Evolutionary conservation across 2,888 invertebrate species (phyloP).

Genomic region (Pardosa pseudoannulata): DNA sequence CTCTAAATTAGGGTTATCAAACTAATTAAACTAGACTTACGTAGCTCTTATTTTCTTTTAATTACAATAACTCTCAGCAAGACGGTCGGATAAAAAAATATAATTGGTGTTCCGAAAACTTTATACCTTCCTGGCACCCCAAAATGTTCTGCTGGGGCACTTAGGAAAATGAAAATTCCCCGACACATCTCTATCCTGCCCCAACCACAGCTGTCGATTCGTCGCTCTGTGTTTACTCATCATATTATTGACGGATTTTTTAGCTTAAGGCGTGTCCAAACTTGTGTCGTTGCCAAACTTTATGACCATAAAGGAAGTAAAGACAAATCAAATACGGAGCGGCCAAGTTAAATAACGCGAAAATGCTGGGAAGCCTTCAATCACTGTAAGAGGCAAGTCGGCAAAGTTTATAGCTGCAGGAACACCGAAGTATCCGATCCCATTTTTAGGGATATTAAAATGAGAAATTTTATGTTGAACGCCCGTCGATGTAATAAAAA

Average conservation of each 20-base stretch:
- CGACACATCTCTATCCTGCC: background rate
- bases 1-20: background rate
- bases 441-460: constrained; percentile 51
- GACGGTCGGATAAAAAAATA: background rate
- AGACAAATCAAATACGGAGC: background rate
- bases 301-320: background rate
- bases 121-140: background rate
- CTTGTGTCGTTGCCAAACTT: constrained; percentile 8
- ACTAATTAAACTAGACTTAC: background rate
- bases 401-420: background rate
- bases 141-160: background rate
- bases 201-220: background rate
- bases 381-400: background rate
- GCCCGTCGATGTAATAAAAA: constrained; percentile 30
- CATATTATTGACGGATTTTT: constrained; percentile 41
- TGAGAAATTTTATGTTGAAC: constrained; percentile 48
- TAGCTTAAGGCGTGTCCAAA: constrained; percentile 37
- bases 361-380: background rate
- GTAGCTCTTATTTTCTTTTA: background rate
- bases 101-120: background rate
- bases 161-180: background rate
- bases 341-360: background rate
- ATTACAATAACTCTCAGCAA: background rate
- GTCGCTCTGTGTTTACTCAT: constrained; percentile 37
- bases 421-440: background rate